These are phyloP conservation scores for Apaloderma vittatum DNA, from an alignment of 2,113 vertebrate genomes.

Conservation along the genomic window DNA sequence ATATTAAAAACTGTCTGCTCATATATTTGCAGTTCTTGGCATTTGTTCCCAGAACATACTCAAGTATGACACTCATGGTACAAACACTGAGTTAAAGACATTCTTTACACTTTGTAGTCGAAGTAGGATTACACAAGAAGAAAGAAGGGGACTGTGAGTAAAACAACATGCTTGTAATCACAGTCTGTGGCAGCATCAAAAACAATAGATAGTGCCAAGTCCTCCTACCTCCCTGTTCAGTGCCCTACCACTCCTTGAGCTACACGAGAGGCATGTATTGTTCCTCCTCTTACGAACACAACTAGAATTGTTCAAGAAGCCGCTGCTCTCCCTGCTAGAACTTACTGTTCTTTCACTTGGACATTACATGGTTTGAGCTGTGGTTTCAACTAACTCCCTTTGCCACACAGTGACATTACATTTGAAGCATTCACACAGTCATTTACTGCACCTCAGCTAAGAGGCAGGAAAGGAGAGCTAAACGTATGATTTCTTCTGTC, in stretches of 20 bases:
- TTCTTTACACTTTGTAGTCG: background rate
- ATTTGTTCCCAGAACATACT: background rate
- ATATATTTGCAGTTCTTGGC: background rate
- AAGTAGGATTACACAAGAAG: background rate
- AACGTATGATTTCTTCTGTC: constrained; percentile 52
- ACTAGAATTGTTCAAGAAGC: background rate
- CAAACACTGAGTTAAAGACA: background rate
- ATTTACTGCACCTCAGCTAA: constrained; percentile 36
- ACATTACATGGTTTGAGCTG: background rate
- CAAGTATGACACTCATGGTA: background rate
- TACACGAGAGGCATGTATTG: background rate
- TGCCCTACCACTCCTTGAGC: background rate
- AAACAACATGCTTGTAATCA: background rate
- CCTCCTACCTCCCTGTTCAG: background rate
- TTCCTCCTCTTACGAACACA: background rate
- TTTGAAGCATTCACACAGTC: background rate
- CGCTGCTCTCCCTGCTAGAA: background rate
- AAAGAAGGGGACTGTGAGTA: background rate
- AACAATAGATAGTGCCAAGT: background rate
- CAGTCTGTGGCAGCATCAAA: background rate
- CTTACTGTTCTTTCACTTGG: background rate
- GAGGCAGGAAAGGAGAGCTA: constrained; percentile 30
- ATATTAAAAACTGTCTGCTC: background rate
- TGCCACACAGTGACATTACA: background rate
- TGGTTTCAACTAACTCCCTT: background rate